phyloP scores from a whole-genome alignment of 2,888 invertebrate species.

The Diaprepes abbreviatus region DNA sequence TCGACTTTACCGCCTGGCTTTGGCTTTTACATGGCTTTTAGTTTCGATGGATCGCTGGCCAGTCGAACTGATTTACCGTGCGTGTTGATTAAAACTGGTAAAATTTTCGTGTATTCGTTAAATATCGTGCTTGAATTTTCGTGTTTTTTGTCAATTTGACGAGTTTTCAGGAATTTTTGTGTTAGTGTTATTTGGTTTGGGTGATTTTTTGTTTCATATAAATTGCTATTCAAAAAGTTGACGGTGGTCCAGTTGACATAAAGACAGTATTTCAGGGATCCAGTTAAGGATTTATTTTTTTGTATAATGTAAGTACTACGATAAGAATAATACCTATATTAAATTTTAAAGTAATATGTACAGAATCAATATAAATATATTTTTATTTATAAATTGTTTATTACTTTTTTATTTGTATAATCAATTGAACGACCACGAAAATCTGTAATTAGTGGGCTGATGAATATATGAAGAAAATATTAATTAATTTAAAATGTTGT shows the following conservation, averaged over 20 bases:
- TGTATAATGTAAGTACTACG: neutral
- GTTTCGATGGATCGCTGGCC: constrained; percentile 33
- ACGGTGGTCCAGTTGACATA: neutral
- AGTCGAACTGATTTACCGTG: constrained; percentile 6
- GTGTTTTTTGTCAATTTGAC: constrained; percentile 10
- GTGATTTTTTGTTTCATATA: neutral
- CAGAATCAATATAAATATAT: no score
- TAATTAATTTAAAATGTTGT: constrained; percentile 7
- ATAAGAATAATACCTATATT: no score
- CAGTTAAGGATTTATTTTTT: neutral
- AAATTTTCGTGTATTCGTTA: neutral
- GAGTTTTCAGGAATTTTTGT: neutral
- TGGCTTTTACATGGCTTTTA: constrained; percentile 28
- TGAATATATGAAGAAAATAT: no score
- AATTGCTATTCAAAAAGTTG: neutral
- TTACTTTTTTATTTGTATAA: no score
- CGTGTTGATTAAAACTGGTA: constrained; percentile 11
- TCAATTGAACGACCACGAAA: no score
- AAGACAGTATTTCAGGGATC: neutral
- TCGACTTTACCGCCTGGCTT: constrained; percentile 23
- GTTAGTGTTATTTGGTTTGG: neutral
- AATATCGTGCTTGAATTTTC: constrained; percentile 7
- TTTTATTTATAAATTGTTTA: no score
- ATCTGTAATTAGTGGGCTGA: no score
- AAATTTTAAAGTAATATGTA: no score